Base-by-base conservation (phyloP, 1,140 invertebrate species). In the Drosophila dunni region DNA sequence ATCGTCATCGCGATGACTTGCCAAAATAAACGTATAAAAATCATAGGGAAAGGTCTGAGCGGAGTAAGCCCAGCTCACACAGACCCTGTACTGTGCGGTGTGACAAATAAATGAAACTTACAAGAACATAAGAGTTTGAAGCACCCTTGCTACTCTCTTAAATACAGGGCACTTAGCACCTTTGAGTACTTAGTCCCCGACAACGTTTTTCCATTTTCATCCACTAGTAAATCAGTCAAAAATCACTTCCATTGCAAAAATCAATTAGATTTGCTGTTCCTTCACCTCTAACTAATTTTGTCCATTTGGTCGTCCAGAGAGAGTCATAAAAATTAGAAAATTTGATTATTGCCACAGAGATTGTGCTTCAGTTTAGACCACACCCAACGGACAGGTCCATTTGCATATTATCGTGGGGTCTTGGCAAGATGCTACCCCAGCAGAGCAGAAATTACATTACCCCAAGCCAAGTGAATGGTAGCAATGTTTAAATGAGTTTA, bases 251-350 rank as follows among this genome's bases (percentile, higher is more conserved):
- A 83, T 61, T 78, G 73, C 73, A 78, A 88, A 83, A 88, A 88
- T 88, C 83, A 88, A 88, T 88, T 88, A 88, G 79, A 80, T 46
- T 69, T 86, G 79, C 63, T 76, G 70, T 11, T 24, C 1, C 10
- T 11, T n/a, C 10, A 7, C 10, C 6, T 29, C 24, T 29, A 1
- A 29, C 50, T 53, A n/a, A 36, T 53, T 36, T 34, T 10, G 50
- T 20, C 40, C 40, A 42, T 42, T 42, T 11, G 24, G 24, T 3
- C 75, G 72, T 46, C 74, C 80, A 64, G 62, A 50, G 85, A 91
- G 89, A 81, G 73, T 69, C 76, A 83, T 91, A 91, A 91, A 91
- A 91, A 90, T 91, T 91, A 91, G 84, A 91, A 91, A 91, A 91
- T 91, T 91, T 91, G 84, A 91, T 91, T 91, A 91, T 91, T 82